Conservation (phyloP, 2,113 vertebrate species). For the Phocoena phocoena region DNA sequence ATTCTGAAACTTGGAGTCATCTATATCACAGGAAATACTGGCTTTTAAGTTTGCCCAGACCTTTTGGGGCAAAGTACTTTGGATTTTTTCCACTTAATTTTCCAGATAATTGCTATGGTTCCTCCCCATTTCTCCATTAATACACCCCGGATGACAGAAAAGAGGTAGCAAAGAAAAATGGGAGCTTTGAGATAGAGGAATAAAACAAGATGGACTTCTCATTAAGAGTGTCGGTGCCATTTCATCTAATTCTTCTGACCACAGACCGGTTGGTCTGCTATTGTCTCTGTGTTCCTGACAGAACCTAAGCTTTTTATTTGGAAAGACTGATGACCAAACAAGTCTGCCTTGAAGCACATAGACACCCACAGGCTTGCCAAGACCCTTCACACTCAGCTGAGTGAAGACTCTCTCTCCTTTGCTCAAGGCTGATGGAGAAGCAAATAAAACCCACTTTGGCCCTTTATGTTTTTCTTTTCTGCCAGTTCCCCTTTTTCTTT, state of each 20-base stretch:
- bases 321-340: slow-evolving; percentile 38
- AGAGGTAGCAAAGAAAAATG: slow-evolving; percentile 51
- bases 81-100: slow-evolving; percentile 69
- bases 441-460: not conserved
- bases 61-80: slow-evolving; percentile 53
- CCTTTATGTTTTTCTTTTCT: not conserved
- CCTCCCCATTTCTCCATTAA: slow-evolving; percentile 66
- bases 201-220: not conserved
- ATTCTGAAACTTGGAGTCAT: slow-evolving; percentile 61
- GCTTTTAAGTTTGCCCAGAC: slow-evolving; percentile 45
- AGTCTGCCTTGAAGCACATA: not conserved
- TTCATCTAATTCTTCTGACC: slow-evolving; percentile 30
- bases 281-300: slow-evolving; percentile 60
- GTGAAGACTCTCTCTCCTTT: not conserved
- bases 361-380: not conserved
- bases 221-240: not conserved
- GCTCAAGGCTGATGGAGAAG: not conserved
- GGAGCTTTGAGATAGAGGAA: not conserved
- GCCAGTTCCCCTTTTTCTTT: not conserved
- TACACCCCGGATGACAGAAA: slow-evolving; percentile 66
- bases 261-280: not conserved
- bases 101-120: slow-evolving; percentile 73
- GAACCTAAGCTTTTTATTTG: slow-evolving; percentile 28
- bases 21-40: slow-evolving; percentile 49
- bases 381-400: not conserved